Percentiles rank a stretch among this genome's conserved stretches.
Evolutionary conservation across 2,113 vertebrate species (phyloP).

Genomic region (Cynocephalus volans): DNA sequence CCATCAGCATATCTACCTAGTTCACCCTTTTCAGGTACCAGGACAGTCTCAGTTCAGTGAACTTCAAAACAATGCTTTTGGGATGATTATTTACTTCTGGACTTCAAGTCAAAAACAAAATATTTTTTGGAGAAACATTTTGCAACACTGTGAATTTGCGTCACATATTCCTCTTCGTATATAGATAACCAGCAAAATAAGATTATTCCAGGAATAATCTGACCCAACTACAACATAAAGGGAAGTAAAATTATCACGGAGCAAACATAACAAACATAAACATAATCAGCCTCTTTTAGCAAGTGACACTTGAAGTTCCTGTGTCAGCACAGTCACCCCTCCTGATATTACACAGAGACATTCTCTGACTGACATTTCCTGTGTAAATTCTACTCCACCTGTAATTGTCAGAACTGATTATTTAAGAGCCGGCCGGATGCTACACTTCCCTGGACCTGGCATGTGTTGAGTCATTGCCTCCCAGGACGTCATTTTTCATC

Average conservation of each 20-base stretch:
- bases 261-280: slow-evolving; percentile 42
- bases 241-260: neutral
- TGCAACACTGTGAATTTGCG: neutral
- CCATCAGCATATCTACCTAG: neutral
- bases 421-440: slow-evolving; percentile 72
- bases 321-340: neutral
- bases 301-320: slow-evolving; percentile 16
- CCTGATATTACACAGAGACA: slow-evolving; percentile 57
- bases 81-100: slow-evolving; percentile 34
- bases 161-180: neutral
- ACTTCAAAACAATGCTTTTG: neutral
- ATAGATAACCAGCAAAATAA: neutral
- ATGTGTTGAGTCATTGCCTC: slow-evolving; percentile 22
- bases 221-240: neutral
- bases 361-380: slow-evolving; percentile 82
- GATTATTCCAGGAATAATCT: neutral
- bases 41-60: neutral
- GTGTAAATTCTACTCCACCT: slow-evolving; percentile 70
- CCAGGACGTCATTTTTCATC: neutral
- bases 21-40: neutral
- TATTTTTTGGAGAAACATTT: neutral
- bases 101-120: neutral
- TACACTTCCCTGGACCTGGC: slow-evolving; percentile 74
- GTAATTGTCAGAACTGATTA: slow-evolving; percentile 63
- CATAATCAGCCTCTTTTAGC: slow-evolving; percentile 21